These are phyloP conservation scores for Lophius americanus DNA, from an alignment of 2,797 vertebrate genomes.

Conservation along the genomic window DNA sequence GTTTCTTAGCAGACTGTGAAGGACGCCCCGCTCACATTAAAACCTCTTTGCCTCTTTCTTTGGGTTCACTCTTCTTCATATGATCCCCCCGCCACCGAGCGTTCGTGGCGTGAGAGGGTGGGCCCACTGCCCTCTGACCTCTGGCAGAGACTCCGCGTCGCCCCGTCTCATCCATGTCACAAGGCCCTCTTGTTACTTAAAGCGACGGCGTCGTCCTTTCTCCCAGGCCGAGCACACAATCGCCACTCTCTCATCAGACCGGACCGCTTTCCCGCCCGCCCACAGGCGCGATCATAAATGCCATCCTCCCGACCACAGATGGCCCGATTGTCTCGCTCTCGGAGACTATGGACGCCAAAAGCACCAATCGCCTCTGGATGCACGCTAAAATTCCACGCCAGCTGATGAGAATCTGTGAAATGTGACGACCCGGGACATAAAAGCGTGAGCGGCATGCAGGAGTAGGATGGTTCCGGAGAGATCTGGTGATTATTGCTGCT, in stretches of 20 bases:
- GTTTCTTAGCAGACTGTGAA: conserved; percentile 9
- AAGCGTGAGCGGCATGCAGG: conserved; percentile 27
- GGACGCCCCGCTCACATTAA: conserved; percentile 29
- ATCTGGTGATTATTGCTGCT: neutral
- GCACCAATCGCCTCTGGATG: conserved; percentile 16
- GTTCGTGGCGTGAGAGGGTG: conserved; percentile 8
- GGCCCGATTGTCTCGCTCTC: conserved; percentile 54
- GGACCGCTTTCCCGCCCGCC: conserved; percentile 56
- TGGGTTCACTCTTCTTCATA: conserved; percentile 37
- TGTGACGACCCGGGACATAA: conserved; percentile 31
- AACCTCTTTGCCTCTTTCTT: neutral
- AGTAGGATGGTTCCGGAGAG: conserved; percentile 18
- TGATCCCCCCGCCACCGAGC: no score
- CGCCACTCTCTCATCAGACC: conserved; percentile 28
- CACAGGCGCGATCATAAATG: conserved; percentile 50
- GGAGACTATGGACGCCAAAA: conserved; percentile 3
- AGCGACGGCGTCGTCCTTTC: conserved; percentile 41
- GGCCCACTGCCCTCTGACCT: conserved; percentile 56
- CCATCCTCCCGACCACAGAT: conserved; percentile 44
- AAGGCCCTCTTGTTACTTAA: conserved; percentile 65
- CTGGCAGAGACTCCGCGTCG: conserved; percentile 31
- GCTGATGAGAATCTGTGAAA: conserved; percentile 34
- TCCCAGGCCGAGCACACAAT: conserved; percentile 57
- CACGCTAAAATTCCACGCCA: conserved; percentile 29
- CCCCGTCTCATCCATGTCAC: conserved; percentile 59